Percentiles rank a stretch among this genome's conserved stretches.
These are phyloP conservation scores for Protobothrops flavoviridis DNA, from an alignment of 2,113 vertebrate species.

Conservation along the genomic window DNA sequence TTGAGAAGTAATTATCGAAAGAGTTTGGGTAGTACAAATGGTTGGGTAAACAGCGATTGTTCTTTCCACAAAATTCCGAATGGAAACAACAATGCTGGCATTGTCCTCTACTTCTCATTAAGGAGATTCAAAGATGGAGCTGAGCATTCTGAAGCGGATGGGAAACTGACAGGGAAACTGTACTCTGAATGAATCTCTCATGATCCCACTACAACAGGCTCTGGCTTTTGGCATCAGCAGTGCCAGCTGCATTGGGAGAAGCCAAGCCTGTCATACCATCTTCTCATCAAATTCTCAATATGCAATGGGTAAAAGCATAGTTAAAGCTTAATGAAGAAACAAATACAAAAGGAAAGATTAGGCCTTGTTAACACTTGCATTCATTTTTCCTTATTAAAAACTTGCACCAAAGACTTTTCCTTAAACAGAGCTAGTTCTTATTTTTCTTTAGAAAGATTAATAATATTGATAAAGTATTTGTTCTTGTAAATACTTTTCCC, in stretches of 20 bases:
- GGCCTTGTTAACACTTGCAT: conserved; percentile 75
- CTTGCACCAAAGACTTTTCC: conserved; percentile 17
- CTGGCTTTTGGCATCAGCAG: conserved; percentile 70
- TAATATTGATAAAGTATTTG: conserved; percentile 46
- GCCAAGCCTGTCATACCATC: conserved; percentile 85
- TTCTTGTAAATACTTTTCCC: conserved; percentile 54
- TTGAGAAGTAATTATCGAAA: conserved; percentile 79
- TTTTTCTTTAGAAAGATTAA: conserved; percentile 6
- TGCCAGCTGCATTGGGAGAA: conserved; percentile 79
- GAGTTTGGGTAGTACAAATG: conserved; percentile 73
- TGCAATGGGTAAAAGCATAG: conserved; percentile 40
- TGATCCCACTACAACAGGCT: conserved; percentile 73
- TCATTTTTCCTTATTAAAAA: conserved; percentile 63
- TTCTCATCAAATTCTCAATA: conserved; percentile 83
- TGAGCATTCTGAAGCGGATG: conserved; percentile 66
- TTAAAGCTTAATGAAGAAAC: conserved; percentile 81
- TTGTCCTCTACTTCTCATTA: conserved; percentile 87
- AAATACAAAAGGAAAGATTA: conserved; percentile 84
- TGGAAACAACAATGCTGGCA: conserved; percentile 81
- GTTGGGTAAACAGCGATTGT: conserved; percentile 88
- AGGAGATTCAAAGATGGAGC: conserved; percentile 65
- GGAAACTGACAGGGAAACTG: conserved; percentile 75
- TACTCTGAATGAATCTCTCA: conserved; percentile 69
- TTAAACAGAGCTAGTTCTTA: conserved; percentile 14
- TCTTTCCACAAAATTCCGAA: conserved; percentile 77